phyloP scores from a whole-genome alignment of 2,113 vertebrate species.

The Ginglymostoma cirratum region DNA sequence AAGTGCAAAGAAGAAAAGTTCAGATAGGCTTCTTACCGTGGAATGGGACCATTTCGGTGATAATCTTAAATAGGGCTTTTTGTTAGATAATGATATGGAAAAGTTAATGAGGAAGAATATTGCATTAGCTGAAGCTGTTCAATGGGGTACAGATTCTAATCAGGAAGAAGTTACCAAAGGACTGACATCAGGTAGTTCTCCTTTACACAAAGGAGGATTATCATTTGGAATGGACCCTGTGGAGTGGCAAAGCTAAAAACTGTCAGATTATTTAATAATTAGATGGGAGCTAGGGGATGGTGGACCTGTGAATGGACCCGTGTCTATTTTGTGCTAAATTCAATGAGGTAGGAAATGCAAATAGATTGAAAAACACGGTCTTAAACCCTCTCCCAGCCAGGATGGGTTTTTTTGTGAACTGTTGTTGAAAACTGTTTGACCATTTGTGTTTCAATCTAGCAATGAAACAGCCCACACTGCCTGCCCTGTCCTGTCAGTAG shows the following conservation, averaged over 20 bases:
- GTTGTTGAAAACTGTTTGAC: background rate
- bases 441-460: background rate
- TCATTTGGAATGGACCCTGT: background rate
- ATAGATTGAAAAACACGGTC: background rate
- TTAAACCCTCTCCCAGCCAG: background rate
- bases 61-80: background rate
- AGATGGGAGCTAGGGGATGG: background rate
- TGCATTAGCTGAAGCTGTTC: background rate
- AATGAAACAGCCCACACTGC: background rate
- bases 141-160: background rate
- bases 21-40: background rate
- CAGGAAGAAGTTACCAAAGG: background rate
- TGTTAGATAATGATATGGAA: background rate
- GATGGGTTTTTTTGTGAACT: background rate
- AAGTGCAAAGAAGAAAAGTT: background rate
- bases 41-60: background rate
- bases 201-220: background rate
- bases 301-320: background rate
- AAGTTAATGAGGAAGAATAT: background rate
- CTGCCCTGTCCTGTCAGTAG: background rate
- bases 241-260: background rate
- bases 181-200: background rate
- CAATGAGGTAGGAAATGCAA: background rate
- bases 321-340: background rate
- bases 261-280: background rate